phyloP scores from a whole-genome alignment of 2,888 invertebrate species.

The Elmis aenea region DNA sequence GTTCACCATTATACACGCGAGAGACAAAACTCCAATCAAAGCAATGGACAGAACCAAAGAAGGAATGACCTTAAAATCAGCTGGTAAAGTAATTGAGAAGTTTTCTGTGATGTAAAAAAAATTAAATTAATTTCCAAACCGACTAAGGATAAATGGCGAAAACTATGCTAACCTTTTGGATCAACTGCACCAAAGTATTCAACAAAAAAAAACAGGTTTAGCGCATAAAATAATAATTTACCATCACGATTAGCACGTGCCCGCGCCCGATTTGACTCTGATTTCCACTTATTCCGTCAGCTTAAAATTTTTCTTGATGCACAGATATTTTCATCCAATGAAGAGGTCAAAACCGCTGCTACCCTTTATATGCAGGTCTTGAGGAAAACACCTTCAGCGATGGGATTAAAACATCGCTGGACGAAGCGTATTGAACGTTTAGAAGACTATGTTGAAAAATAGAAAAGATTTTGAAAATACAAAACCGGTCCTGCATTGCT shows the following conservation, averaged over 20 bases:
- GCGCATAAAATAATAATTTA: background rate
- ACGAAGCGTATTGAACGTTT: background rate
- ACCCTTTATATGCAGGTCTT: background rate
- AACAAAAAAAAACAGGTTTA: background rate
- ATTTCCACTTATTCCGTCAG: background rate
- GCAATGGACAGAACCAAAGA: no score
- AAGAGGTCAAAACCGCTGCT: background rate
- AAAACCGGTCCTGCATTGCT: no score
- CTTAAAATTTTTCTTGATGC: background rate
- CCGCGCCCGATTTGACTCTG: background rate
- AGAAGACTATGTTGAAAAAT: no score
- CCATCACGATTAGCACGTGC: no score
- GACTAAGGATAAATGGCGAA: no score
- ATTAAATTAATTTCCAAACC: background rate
- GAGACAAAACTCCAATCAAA: no score
- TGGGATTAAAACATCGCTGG: background rate
- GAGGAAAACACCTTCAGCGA: background rate
- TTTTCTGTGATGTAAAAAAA: background rate
- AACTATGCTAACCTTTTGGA: background rate
- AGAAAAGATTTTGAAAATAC: no score
- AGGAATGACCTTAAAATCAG: background rate
- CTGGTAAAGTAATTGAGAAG: background rate
- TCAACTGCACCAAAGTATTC: background rate
- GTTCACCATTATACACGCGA: no score
- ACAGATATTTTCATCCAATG: background rate